phyloP scores from a whole-genome alignment of 1,140 invertebrate genomes.

The Neodiprion pinetum region DNA sequence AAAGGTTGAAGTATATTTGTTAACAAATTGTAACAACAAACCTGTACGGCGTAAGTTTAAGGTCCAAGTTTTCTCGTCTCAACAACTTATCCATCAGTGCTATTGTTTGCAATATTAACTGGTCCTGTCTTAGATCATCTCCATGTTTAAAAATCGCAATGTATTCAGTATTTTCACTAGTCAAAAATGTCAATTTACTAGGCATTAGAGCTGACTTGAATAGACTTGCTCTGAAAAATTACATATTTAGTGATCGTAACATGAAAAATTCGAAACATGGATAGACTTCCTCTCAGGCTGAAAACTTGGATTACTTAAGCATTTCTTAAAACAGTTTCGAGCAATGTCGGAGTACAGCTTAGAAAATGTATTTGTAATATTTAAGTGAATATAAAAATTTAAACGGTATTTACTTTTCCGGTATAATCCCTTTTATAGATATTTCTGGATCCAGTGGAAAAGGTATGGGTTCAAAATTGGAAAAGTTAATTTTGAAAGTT shows the following conservation, averaged over 20 bases:
- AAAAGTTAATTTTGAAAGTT: slow-evolving; percentile 86
- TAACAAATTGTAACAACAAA: slow-evolving; percentile 38
- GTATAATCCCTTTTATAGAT: slow-evolving; percentile 87
- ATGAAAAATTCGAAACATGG: neutral
- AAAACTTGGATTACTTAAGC: neutral
- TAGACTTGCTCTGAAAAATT: slow-evolving; percentile 73
- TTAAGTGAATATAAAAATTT: slow-evolving; percentile 16
- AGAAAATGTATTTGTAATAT: too few species aligned
- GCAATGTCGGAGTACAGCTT: too few species aligned
- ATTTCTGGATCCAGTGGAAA: slow-evolving; percentile 94
- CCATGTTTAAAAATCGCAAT: slow-evolving; percentile 98
- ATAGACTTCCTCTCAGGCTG: too few species aligned
- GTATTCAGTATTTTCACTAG: slow-evolving; percentile 84
- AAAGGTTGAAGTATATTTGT: too few species aligned
- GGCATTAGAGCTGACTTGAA: slow-evolving; percentile 99
- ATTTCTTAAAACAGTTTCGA: neutral
- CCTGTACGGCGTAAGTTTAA: slow-evolving; percentile 95
- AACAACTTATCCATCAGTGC: slow-evolving; percentile 97
- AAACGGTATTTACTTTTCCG: slow-evolving; percentile 69
- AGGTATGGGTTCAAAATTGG: slow-evolving; percentile 90
- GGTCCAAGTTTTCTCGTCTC: slow-evolving; percentile 90
- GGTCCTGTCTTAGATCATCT: slow-evolving; percentile 98
- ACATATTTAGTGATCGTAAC: slow-evolving; percentile 9
- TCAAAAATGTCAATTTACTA: slow-evolving; percentile 92
- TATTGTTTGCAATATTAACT: slow-evolving; percentile 97